Base-by-base conservation (phyloP, 2,113 vertebrate genomes). In the Progne subis region DNA sequence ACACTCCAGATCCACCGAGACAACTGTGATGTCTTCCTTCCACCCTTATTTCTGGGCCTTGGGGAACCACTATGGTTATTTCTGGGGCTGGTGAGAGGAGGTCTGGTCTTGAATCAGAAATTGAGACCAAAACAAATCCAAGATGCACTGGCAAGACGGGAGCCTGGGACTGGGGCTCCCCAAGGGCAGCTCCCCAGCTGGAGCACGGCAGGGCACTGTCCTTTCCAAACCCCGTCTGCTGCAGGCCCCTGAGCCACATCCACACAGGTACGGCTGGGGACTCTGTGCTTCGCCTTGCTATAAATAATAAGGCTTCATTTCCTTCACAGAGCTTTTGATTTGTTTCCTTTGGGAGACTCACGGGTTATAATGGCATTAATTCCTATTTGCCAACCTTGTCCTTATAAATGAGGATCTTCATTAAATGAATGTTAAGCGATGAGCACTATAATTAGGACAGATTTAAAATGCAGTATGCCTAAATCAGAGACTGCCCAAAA, bases 391-490 rank as follows among this genome's bases (percentile, higher is more conserved):
- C 91, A 97, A 84, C 68, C 72, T 94, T 94, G 95, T 95, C 90
- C 43, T 13, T 95, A 93, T 93, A 97, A 96, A 95, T 91, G 91
- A 97, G 79, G 90, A 84, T 96, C 86, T 95, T 97, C 94, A 93
- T 96, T 97, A 97, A 97, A 96, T 70, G 84, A 86, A 96, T 90
- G 93, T 86, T 93, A 95, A 95, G 88, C 4, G 13, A 96, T 92
- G 93, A 96, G 91, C 53, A 67, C 94, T 95, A 59, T 95, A 97
- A 97, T 97, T 97, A 97, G 95, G 88, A 91, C 63, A 90, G 65
- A 92, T 86, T 97, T 96, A 92, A 97, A 95, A 97, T 90, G 79
- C 81, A 95, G 78, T 9, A 19, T 49, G 19, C 85, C 93, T 95
- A 86, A 96, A 93, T 92, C 95, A 97, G 96, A 97, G 86, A 82